Evolutionary conservation across 2,888 invertebrate genomes (phyloP).

Genomic region (Aleiodes leptofemur): DNA sequence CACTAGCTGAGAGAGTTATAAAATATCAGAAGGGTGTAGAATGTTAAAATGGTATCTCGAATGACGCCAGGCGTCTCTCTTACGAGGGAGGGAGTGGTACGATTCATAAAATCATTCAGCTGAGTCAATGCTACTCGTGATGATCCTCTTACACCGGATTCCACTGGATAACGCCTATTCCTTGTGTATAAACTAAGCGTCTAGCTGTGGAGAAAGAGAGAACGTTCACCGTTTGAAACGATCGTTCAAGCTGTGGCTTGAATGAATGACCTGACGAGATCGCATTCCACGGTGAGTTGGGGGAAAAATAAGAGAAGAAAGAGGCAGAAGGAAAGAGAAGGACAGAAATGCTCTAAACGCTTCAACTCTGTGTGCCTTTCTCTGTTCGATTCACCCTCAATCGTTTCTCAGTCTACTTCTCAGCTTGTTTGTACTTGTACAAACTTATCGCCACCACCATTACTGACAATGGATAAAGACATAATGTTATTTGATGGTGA

Average conservation of each 20-base stretch:
- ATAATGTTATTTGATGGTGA: conserved; percentile 2
- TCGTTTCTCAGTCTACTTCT: conserved; percentile 36
- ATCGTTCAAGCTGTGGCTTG: conserved; percentile 55
- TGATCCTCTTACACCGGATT: conserved; percentile 28
- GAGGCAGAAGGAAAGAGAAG: conserved; percentile 45
- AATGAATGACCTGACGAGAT: conserved; percentile 64
- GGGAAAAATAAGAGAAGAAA: conserved; percentile 50
- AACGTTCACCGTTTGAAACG: conserved; percentile 41
- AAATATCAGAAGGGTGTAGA: conserved; percentile 15
- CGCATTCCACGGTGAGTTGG: conserved; percentile 53
- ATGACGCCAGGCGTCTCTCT: background rate
- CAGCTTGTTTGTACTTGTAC: conserved; percentile 32
- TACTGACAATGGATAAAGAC: conserved; percentile 24
- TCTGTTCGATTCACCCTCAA: conserved; percentile 33
- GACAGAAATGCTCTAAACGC: conserved; percentile 1
- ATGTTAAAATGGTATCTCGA: background rate
- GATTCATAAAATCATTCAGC: conserved; percentile 40
- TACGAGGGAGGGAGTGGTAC: conserved; percentile 20
- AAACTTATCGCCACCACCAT: conserved; percentile 10
- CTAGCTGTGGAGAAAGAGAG: conserved; percentile 28
- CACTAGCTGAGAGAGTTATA: conserved; percentile 33
- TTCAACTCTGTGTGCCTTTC: conserved; percentile 19
- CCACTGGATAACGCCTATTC: conserved; percentile 24
- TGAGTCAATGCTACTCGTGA: conserved; percentile 25
- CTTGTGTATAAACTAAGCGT: conserved; percentile 19